Conservation (phyloP, 2,113 vertebrate species). For the Dissostichus mawsoni region DNA sequence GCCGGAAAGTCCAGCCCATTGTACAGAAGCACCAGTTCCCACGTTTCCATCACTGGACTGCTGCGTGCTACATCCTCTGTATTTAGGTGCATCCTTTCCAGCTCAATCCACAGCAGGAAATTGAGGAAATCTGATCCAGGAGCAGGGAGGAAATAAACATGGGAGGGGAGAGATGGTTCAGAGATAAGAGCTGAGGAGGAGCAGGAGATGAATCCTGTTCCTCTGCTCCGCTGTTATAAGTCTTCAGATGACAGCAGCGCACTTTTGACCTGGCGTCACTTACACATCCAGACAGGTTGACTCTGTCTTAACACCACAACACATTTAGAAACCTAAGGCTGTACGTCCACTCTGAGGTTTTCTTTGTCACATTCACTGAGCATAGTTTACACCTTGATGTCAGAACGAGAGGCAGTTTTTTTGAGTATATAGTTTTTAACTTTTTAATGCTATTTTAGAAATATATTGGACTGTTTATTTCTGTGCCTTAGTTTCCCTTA, state of each 20-base stretch:
- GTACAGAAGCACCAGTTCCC: background rate
- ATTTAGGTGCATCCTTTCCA: slow-evolving; percentile 47
- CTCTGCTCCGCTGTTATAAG: slow-evolving; percentile 29
- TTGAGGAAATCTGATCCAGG: slow-evolving; percentile 62
- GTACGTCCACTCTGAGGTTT: background rate
- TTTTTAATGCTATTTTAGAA: too few relatives aligned
- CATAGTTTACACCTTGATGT: background rate
- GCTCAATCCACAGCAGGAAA: slow-evolving; percentile 45
- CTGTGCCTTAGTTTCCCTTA: too few relatives aligned
- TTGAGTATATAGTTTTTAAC: background rate
- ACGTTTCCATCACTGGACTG: background rate
- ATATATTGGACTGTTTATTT: too few relatives aligned
- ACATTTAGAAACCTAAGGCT: background rate
- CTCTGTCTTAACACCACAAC: background rate
- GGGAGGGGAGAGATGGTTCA: slow-evolving; percentile 41
- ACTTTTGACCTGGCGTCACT: slow-evolving; percentile 10
- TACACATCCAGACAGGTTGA: background rate
- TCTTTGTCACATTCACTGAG: background rate
- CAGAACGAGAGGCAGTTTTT: background rate
- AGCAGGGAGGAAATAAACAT: slow-evolving; percentile 58
- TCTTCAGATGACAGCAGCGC: slow-evolving; percentile 6
- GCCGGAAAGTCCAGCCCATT: background rate
- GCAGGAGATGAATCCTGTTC: slow-evolving; percentile 36
- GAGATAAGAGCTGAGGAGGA: slow-evolving; percentile 50
- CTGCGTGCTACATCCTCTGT: background rate